These are phyloP conservation scores for Sweltsa coloradensis DNA, from an alignment of 1,140 invertebrate genomes.

Conservation along the genomic window DNA sequence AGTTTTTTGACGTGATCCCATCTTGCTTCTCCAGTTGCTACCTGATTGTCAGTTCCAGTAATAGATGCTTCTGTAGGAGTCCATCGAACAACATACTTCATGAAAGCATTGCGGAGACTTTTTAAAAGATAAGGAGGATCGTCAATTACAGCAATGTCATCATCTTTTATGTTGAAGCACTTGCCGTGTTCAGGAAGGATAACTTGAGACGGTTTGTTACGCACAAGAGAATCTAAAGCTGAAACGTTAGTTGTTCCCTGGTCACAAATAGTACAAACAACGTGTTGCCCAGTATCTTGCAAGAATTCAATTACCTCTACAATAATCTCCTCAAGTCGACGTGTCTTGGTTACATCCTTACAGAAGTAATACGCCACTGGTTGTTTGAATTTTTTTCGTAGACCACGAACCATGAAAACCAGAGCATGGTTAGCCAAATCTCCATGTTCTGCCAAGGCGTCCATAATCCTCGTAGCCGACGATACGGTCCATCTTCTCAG, in stretches of 20 bases:
- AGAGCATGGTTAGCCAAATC: conserved; percentile 3
- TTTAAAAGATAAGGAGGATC: too few species aligned
- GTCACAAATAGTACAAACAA: conserved; percentile 6
- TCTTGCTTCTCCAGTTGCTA: too few species aligned
- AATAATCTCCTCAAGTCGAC: conserved; percentile 5
- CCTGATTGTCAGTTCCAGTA: too few species aligned
- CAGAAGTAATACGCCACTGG: conserved; percentile 15
- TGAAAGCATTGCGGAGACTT: too few species aligned
- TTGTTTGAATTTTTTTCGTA: not conserved
- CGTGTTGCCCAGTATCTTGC: conserved; percentile 6
- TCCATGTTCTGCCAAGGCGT: not conserved
- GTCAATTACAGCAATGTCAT: too few species aligned
- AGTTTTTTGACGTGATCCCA: too few species aligned
- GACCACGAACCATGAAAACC: conserved; percentile 1
- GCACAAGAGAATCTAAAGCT: too few species aligned
- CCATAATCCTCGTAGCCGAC: not conserved
- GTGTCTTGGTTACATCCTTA: conserved; percentile 6
- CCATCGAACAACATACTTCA: too few species aligned
- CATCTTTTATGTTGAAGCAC: too few species aligned
- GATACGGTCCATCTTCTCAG: not conserved
- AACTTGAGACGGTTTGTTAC: too few species aligned
- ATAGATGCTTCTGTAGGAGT: too few species aligned
- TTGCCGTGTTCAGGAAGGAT: too few species aligned
- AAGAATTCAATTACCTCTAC: conserved; percentile 8
- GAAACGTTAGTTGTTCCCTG: conserved; percentile 10